Evolutionary conservation across 1,140 invertebrate genomes (phyloP).

Genomic region (Euura saliciscinereae): DNA sequence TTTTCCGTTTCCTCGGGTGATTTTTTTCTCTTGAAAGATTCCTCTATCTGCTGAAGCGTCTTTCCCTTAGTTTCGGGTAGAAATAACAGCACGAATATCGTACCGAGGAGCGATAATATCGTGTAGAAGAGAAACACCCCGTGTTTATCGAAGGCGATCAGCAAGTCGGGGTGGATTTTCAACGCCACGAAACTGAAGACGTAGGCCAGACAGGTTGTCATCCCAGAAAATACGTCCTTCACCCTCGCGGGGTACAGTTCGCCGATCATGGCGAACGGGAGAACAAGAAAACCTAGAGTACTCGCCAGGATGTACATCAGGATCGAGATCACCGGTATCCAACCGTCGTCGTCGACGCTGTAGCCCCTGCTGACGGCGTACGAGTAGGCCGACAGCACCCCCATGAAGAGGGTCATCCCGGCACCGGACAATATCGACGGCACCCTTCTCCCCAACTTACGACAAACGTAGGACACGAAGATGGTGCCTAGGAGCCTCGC

Average conservation of each 20-base stretch:
- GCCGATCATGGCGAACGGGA: constrained; percentile 79
- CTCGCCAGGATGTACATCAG: constrained; percentile 67
- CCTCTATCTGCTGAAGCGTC: constrained; percentile 74
- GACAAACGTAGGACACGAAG: constrained; percentile 59
- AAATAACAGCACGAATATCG: constrained; percentile 70
- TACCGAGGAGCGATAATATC: constrained; percentile 68
- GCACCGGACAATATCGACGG: constrained; percentile 66
- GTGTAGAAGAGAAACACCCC: constrained; percentile 77
- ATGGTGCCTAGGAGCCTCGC: constrained; percentile 62
- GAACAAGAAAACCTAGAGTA: constrained; percentile 67
- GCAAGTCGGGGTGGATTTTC: constrained; percentile 72
- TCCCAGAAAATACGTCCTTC: constrained; percentile 70
- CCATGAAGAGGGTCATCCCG: constrained; percentile 68
- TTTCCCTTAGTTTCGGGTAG: constrained; percentile 85
- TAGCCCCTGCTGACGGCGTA: constrained; percentile 44
- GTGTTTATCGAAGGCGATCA: constrained; percentile 62
- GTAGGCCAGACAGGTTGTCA: constrained; percentile 71
- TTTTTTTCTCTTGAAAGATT: constrained; percentile 56
- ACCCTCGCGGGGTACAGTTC: constrained; percentile 74
- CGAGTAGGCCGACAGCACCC: constrained; percentile 59
- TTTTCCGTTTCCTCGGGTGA: constrained; percentile 8
- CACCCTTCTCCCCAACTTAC: constrained; percentile 64
- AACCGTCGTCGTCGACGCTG: constrained; percentile 30
- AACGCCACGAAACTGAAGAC: constrained; percentile 75
- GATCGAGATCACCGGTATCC: constrained; percentile 61